phyloP scores from a whole-genome alignment of 2,797 vertebrate species.

The Carapus acus region DNA sequence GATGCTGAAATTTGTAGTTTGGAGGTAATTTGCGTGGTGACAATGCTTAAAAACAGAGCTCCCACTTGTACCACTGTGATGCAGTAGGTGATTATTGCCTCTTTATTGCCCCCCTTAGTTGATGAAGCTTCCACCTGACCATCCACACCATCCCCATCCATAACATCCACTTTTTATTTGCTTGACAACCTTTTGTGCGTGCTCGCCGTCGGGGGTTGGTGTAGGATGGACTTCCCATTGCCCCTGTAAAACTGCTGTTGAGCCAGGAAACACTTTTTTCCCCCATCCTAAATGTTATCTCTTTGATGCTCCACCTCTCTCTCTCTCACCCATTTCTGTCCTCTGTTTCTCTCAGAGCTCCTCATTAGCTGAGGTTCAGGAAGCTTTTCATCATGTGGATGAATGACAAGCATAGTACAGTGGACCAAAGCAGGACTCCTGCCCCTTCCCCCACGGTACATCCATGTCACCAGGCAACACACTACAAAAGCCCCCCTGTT shows the following conservation, averaged over 20 bases:
- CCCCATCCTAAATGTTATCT: constrained; percentile 64
- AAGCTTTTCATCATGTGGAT: constrained; percentile 77
- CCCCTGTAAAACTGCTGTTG: constrained; percentile 54
- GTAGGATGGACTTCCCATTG: constrained; percentile 62
- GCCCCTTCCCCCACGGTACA: constrained; percentile 48
- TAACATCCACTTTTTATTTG: constrained; percentile 75
- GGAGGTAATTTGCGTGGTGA: constrained; percentile 60
- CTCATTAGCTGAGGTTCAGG: constrained; percentile 74
- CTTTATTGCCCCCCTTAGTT: constrained; percentile 63
- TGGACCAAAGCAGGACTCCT: constrained; percentile 34
- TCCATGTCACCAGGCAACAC: constrained; percentile 70
- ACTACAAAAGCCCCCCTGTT: constrained; percentile 67
- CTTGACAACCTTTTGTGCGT: constrained; percentile 71
- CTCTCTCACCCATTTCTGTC: constrained; percentile 21
- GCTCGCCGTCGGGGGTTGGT: constrained; percentile 65
- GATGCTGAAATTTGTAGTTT: constrained; percentile 65
- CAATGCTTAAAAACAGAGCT: constrained; percentile 50
- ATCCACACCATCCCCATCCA: constrained; percentile 59
- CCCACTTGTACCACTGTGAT: constrained; percentile 63
- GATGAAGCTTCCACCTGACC: constrained; percentile 52
- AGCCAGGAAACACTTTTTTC: constrained; percentile 66
- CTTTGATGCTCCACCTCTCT: constrained; percentile 62
- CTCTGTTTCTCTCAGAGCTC: constrained; percentile 47
- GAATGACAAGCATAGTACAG: constrained; percentile 66
- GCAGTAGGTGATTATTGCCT: constrained; percentile 60